Conservation (phyloP, 2,797 vertebrate genomes). For the Tragopan temminckii region DNA sequence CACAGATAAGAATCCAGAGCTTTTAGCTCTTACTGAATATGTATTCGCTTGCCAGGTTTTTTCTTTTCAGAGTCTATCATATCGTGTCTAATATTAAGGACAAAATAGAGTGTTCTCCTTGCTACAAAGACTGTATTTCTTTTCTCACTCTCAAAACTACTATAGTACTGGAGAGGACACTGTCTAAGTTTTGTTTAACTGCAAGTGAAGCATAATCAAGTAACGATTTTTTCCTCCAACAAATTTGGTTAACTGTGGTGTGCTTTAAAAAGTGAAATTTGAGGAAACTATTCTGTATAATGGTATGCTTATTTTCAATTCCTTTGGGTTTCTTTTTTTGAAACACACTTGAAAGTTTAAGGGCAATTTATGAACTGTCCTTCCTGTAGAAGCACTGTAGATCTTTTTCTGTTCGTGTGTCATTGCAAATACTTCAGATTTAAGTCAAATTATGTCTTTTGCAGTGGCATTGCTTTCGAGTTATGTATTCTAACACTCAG, state of each 20-base stretch:
- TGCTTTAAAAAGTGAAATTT: background rate
- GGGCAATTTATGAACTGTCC: conserved; percentile 41
- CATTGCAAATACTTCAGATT: conserved; percentile 7
- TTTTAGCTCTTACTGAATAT: background rate
- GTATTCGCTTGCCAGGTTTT: background rate
- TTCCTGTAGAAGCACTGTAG: background rate
- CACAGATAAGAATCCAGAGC: background rate
- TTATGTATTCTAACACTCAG: conserved; percentile 6
- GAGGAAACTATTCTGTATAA: background rate
- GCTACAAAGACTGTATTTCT: background rate
- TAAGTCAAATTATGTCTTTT: conserved; percentile 5
- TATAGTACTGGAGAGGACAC: background rate
- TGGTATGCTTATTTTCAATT: background rate
- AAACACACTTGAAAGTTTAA: background rate
- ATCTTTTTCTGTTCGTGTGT: conserved; percentile 1
- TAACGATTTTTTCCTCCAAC: background rate
- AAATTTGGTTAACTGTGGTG: background rate
- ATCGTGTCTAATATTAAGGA: background rate
- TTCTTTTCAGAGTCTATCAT: background rate
- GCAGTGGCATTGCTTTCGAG: background rate
- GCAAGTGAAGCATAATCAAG: background rate
- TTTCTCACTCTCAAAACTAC: background rate
- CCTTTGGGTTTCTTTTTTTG: conserved; percentile 3
- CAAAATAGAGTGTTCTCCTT: background rate
- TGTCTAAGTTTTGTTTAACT: background rate